Percentiles rank a stretch among this genome's conserved stretches.
phyloP scores from a whole-genome alignment of 2,113 vertebrate species.

The Raja brachyura region DNA sequence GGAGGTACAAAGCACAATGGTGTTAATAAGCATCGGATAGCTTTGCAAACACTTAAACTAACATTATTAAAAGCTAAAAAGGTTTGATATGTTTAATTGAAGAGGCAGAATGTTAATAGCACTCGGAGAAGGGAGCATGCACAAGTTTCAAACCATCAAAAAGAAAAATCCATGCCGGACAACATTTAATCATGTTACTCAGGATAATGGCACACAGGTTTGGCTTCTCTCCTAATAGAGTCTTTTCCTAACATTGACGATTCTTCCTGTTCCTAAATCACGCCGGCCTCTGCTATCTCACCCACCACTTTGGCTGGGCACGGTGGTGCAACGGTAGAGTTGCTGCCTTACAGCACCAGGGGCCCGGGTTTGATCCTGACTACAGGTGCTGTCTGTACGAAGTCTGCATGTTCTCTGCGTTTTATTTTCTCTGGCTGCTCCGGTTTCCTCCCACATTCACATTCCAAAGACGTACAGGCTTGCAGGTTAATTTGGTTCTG shows the following conservation, averaged over 20 bases:
- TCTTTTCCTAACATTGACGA: neutral
- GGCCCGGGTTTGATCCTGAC: too few relatives aligned
- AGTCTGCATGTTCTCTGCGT: too few relatives aligned
- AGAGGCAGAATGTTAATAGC: neutral
- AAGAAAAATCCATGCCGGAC: neutral
- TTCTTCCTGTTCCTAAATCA: neutral
- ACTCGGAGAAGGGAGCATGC: neutral
- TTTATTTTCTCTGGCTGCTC: too few relatives aligned
- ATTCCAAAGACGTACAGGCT: too few relatives aligned
- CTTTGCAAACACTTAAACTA: neutral
- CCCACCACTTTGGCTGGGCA: neutral
- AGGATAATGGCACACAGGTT: neutral
- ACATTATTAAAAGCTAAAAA: neutral
- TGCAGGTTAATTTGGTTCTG: too few relatives aligned
- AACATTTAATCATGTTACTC: neutral
- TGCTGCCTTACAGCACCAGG: too few relatives aligned
- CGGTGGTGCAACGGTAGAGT: too few relatives aligned
- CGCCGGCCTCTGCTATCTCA: neutral
- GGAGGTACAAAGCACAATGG: constrained; percentile 8
- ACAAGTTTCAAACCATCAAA: neutral
- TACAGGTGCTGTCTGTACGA: too few relatives aligned
- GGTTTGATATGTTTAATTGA: neutral
- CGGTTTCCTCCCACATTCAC: too few relatives aligned
- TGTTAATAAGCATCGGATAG: neutral
- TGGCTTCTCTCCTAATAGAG: neutral